Percentiles rank a stretch among this genome's conserved stretches.
phyloP scores from a whole-genome alignment of 2,113 vertebrate species.

The Pimephales promelas region DNA sequence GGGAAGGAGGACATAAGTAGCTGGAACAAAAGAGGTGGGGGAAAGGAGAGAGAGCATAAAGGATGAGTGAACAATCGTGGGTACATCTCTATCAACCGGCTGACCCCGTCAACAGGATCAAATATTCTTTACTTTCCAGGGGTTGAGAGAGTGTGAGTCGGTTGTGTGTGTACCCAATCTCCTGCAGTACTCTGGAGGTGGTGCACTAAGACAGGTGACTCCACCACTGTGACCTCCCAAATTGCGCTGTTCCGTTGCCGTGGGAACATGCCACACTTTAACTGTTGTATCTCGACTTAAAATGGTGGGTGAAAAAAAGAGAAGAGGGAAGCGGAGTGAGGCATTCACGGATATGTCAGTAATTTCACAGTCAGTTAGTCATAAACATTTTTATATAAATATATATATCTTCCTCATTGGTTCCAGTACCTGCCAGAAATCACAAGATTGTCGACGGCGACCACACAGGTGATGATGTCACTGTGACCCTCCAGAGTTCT shows the following conservation, averaged over 20 bases:
- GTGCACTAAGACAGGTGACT: conserved; percentile 76
- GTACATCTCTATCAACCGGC: conserved; percentile 27
- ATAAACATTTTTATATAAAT: neutral
- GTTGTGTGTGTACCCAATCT: conserved; percentile 70
- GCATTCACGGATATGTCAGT: neutral
- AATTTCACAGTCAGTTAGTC: conserved; percentile 33
- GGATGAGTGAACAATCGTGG: neutral
- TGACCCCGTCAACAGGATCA: conserved; percentile 26
- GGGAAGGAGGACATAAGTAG: conserved; percentile 45
- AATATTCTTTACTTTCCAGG: neutral
- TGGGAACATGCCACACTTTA: conserved; percentile 84
- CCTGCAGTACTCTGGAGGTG: conserved; percentile 75
- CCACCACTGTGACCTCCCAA: conserved; percentile 80
- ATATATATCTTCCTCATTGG: too few species aligned
- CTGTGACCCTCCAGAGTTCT: conserved; percentile 77
- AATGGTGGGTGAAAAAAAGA: neutral
- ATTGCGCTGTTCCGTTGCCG: conserved; percentile 78
- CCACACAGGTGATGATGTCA: conserved; percentile 80
- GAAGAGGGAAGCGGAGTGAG: conserved; percentile 12
- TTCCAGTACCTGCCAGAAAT: conserved; percentile 79
- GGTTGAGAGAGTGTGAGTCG: conserved; percentile 26
- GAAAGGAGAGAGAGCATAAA: conserved; percentile 25
- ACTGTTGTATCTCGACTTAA: conserved; percentile 78
- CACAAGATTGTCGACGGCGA: conserved; percentile 77
- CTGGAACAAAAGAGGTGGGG: conserved; percentile 62